Evolutionary conservation across 64 coral and sea anemone species (phyloP), one percentile per base, ranked within the genome.

Genomic region (Acropora tenuis): DNA sequence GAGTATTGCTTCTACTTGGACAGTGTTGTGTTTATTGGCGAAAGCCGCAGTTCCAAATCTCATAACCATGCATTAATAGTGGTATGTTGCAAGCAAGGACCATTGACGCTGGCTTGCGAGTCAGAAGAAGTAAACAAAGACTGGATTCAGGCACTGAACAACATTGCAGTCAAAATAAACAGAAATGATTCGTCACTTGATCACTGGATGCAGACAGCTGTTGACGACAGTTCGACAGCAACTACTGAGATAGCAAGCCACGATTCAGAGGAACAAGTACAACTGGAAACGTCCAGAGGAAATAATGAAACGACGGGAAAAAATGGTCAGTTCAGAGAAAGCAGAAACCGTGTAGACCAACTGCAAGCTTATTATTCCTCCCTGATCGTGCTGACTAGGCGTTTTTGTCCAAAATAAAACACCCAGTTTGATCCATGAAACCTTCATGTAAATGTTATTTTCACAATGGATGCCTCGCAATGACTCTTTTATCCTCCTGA

Each of bases 11-110:
- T 93, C 16, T 52, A 41, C 12, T 86, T 93, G 40, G 91, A 93
- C 16, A 87, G 77, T 20, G 47, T 93, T 75, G 80, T 87, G 17
- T 86, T 73, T 41, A 87, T 93, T 80, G 91, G 91, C 30, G 48
- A 84, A 68, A 80, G 75, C 4, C 73, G 78, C 5, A 78, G 55
- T 30, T 93, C 91, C 1, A 86, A 87, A 41, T 53, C 74, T 8
- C 83, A 93, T 10, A 77, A 60, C n/a, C 50, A 93, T 45, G 73
- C 91, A n/a, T 50, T 93, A 41, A 86, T 93, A 84, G 77, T 93
- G 43, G 83, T 93, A 30, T 60, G 72, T 18, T 58, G 59, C 46
- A 77, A 87, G 30, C 83, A 87, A 9, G 83, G 91, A 43, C 75
- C 91, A 5, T 46, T 93, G 2, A 87, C 73, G 2, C 20, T 93